Evolutionary conservation across 2,797 vertebrate species (phyloP).

Genomic region (Hydrolagus colliei): DNA sequence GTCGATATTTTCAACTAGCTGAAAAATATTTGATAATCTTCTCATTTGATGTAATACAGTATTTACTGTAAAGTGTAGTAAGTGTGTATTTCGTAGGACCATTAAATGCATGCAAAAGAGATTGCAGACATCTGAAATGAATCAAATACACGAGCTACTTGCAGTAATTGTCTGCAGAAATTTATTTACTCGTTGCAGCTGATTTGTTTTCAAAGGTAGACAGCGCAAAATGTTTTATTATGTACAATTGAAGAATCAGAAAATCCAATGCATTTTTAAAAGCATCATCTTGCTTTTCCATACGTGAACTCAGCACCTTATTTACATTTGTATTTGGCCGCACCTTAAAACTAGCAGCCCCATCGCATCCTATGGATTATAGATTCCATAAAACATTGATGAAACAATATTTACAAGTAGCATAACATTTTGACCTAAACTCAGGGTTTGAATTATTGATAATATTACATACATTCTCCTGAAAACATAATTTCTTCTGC

Average conservation of each 20-base stretch:
- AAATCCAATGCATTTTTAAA: background rate
- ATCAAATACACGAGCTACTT: too few species aligned
- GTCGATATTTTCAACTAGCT: too few species aligned
- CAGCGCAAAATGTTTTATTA: background rate
- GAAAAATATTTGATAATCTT: too few species aligned
- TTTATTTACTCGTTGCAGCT: background rate
- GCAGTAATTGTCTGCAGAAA: too few species aligned
- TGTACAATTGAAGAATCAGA: background rate
- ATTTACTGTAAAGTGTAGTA: too few species aligned
- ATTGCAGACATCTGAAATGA: too few species aligned
- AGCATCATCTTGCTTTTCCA: background rate
- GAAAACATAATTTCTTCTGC: background rate
- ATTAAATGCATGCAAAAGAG: too few species aligned
- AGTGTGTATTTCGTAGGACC: too few species aligned
- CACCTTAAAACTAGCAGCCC: background rate
- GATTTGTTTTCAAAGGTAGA: background rate
- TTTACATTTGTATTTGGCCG: background rate
- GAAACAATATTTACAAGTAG: background rate
- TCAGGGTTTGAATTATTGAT: background rate
- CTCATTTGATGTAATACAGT: too few species aligned
- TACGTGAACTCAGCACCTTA: too few species aligned
- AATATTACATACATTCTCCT: too few species aligned
- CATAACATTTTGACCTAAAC: background rate
- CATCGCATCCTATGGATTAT: background rate
- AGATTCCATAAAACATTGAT: background rate